Evolutionary conservation across 2,797 vertebrate genomes (phyloP), one percentile per base, ranked within the genome.

Genomic region (Rhynchonycteris naso): DNA sequence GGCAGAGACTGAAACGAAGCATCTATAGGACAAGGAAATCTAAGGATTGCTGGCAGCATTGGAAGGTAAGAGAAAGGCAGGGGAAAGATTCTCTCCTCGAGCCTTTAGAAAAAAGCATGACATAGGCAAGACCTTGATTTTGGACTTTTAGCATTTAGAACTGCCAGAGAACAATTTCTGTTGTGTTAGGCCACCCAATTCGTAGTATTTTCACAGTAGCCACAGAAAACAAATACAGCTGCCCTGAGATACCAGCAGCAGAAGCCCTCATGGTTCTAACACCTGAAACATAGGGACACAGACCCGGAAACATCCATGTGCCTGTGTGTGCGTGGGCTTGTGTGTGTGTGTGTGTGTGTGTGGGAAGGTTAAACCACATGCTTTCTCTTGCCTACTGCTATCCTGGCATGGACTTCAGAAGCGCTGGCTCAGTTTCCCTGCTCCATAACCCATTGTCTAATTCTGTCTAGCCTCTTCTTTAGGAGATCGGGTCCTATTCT

Each of bases 301-400:
- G 24, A 26, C 33, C 33, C 24, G 0, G 5, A 18, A 19, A 74
- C 2, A 18, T 6, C 61, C 8, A 21, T 1, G 7, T 16, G 12
- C 15, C 58, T 13, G 0, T 0, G 21, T 8, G 8, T 1, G 4
- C 1, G 0, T 9, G 24, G 38, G 43, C 43, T 43, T 43, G 43
- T 4, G 43, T 7, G 5, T 43, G 43, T 5, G 4, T 7, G 8
- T 5, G 43, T 43, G 43, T 43, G n/a, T n/a, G n/a, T n/a, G n/a
- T n/a, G n/a, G 43, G 43, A 43, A 43, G 5, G 43, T 7, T 43
- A 18, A 56, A 12, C 7, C n/a, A 52, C 16, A 38, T 0, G 22
- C 19, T 30, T 24, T 50, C 56, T 56, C 35, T n/a, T 38, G 33
- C 18, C 35, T 3, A 24, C 21, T 10, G 13, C 63, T 47, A 35